A percentile compares a stretch with the other conserved stretches of the same genome.
phyloP scores from a whole-genome alignment of 2,797 vertebrate species.

The Labeo calbasu region DNA sequence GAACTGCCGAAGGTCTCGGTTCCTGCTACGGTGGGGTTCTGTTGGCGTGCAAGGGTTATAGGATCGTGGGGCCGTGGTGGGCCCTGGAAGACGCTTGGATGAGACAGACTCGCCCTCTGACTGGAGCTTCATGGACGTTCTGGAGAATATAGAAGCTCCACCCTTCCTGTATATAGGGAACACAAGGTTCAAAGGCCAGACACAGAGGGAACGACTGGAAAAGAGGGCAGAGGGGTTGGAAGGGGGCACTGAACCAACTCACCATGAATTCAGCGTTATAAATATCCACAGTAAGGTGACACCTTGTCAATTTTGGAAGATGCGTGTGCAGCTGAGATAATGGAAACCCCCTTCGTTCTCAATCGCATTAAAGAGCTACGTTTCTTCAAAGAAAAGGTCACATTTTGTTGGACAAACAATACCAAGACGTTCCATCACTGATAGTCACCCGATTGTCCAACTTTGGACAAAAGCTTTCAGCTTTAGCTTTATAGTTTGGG shows the following conservation, averaged over 20 bases:
- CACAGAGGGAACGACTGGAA: constrained; percentile 62
- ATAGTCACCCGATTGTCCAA: not conserved
- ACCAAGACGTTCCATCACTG: not conserved
- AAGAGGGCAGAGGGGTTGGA: constrained; percentile 38
- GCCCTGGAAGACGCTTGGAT: constrained; percentile 37
- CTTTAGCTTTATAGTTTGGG: not conserved
- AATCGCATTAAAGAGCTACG: not conserved
- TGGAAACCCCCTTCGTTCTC: constrained; percentile 55
- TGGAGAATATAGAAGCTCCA: constrained; percentile 70
- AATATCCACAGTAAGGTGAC: constrained; percentile 66
- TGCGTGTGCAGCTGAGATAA: constrained; percentile 53
- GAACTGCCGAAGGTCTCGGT: constrained; percentile 14
- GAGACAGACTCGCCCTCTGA: constrained; percentile 65
- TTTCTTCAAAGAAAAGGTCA: constrained; percentile 1
- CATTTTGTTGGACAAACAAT: not conserved
- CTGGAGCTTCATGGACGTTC: constrained; percentile 70
- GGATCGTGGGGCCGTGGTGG: constrained; percentile 60
- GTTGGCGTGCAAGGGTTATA: constrained; percentile 6
- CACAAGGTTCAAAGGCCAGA: constrained; percentile 81
- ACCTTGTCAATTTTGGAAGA: constrained; percentile 60
- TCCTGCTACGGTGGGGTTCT: constrained; percentile 38
- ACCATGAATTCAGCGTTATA: constrained; percentile 56
- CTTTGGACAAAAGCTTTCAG: not conserved
- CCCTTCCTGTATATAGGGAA: constrained; percentile 64
- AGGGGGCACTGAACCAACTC: constrained; percentile 31